phyloP scores from a whole-genome alignment of 2,113 vertebrate genomes.

The Elanus axillaris region DNA sequence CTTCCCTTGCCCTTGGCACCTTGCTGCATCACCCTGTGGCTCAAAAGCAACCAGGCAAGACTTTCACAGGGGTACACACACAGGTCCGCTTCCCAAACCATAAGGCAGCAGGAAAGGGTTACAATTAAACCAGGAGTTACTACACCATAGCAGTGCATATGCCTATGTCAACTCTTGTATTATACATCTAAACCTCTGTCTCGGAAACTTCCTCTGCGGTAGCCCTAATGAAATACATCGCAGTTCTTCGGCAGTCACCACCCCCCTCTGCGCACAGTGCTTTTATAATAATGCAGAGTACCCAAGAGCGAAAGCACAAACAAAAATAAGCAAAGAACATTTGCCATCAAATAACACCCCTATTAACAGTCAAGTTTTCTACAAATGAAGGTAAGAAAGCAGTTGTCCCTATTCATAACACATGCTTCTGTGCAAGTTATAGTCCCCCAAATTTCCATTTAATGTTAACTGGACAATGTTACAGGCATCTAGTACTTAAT shows the following conservation, averaged over 20 bases:
- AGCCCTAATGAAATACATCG: rapidly evolving
- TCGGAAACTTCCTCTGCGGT: background rate
- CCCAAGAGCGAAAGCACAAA: background rate
- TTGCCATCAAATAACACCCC: background rate
- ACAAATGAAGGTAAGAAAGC: background rate
- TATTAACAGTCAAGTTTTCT: background rate
- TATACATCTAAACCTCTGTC: background rate
- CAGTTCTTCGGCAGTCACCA: background rate
- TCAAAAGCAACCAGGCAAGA: background rate
- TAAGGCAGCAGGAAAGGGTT: background rate
- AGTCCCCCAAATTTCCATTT: background rate
- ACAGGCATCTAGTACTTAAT: background rate
- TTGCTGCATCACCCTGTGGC: background rate
- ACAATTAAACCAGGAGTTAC: background rate
- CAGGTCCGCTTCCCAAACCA: background rate
- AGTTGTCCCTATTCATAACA: too few relatives aligned
- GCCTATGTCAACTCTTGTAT: background rate
- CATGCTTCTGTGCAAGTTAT: background rate
- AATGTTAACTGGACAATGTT: background rate
- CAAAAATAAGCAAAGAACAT: background rate
- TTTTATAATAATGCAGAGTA: background rate
- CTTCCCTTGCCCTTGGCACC: background rate
- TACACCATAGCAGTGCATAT: rapidly evolving
- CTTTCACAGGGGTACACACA: rapidly evolving
- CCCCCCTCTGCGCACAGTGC: background rate